Conservation (phyloP, 1,140 invertebrate species). For the Pogonus chalceus region DNA sequence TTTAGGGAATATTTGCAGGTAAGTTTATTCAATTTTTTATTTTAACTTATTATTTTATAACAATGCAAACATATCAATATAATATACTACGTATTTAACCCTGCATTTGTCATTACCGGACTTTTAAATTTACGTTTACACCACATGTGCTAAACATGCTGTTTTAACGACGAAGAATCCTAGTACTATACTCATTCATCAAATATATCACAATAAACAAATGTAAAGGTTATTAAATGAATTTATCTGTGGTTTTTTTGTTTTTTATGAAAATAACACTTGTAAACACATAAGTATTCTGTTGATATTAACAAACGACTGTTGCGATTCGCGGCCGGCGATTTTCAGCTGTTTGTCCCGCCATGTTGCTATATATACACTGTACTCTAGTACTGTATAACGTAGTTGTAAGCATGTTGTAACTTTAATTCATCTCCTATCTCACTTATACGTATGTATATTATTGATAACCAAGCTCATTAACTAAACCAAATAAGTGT, state of each 20-base stretch:
- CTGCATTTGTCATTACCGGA: background rate
- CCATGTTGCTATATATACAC: too few species aligned
- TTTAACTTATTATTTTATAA: background rate
- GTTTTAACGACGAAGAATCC: background rate
- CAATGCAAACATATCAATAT: background rate
- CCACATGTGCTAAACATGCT: background rate
- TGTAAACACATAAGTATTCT: background rate
- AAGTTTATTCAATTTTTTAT: constrained; percentile 19
- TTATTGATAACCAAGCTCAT: too few species aligned
- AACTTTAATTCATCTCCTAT: background rate
- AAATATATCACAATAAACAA: too few species aligned
- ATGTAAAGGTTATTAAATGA: too few species aligned
- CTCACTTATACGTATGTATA: too few species aligned
- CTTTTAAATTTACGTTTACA: background rate
- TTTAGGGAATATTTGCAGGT: constrained; percentile 34
- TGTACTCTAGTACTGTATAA: too few species aligned
- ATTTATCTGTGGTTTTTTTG: too few species aligned
- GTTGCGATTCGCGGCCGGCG: background rate
- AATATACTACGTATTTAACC: too few species aligned
- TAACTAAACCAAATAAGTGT: too few species aligned
- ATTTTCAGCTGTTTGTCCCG: background rate
- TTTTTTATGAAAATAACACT: too few species aligned
- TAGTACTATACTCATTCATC: background rate
- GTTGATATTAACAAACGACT: background rate
- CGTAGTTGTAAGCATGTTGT: too few species aligned